Base-by-base conservation (phyloP, 2,888 invertebrate genomes). In the Augochlorella aurata region DNA sequence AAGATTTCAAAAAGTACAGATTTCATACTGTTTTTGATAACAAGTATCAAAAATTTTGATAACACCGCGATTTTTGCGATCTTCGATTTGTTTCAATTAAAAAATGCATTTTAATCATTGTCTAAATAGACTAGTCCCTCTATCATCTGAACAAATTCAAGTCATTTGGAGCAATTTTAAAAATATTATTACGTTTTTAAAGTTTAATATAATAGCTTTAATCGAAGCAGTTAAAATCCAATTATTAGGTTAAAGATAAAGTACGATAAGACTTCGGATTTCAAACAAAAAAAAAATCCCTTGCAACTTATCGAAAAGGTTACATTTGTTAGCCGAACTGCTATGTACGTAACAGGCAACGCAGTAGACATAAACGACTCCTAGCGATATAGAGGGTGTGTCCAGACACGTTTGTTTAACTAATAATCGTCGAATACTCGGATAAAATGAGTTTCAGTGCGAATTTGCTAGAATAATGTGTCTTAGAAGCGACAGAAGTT, bases 321-420 rank as follows among this genome's bases (percentile, higher is more conserved):
- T 63, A 63, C 63, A 63, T 44, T 38, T n/a, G 65, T 21, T 21
- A 21, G 65, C 45, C 44, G 1, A 68, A 45, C 10, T 38, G 18
- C 66, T 66, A 77, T 44, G 74, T 80, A 77, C 49, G 69, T 80
- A 67, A 61, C 58, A 7, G 9, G 18, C 16, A 61, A 71, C 45
- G 18, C 10, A 5, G 16, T n/a, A 16, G 44, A 73, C 68, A 38
- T 38, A 38, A 7, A 38, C 38, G 38, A 61, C 68, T n/a, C 63
- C 47, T 29, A 61, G 61, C 61, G 61, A 61, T 61, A 61, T 61
- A 61, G 14, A 29, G 29, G 61, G 61, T 61, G 29, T 61, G 61
- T 29, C 61, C 14, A 5, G 7, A 1, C 24, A 24, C 21, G 24
- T 58, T 58, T 58, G 58, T 58, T 58, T 58, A 7, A 58, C 14